Base-by-base conservation (phyloP, 2,113 vertebrate species). In the Cnemophilus loriae region DNA sequence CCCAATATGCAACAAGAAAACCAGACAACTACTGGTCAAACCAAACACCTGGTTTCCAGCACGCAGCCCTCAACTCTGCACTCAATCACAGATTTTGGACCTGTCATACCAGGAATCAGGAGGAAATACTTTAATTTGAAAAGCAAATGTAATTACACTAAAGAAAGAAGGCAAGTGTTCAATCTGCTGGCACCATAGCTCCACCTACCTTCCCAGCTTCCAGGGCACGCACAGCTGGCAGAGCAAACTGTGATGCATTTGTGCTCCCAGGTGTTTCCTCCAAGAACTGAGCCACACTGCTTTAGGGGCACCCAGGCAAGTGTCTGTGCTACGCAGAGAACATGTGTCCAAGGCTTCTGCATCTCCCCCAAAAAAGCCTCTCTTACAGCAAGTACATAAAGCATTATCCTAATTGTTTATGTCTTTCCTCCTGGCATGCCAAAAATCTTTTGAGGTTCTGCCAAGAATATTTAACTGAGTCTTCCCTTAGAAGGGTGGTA, bases 71-170 rank as follows among this genome's bases (percentile, higher is more conserved):
- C 75, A 83, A 7, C 61, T 65, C 78, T 77, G 75, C 76, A 63
- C 42, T 95, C 85, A 60, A 9, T 89, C 91, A 91, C 46, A 75
- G 68, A n/a, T 24, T 89, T 44, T 78, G 71, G 42, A 74, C 60
- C 68, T 77, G 68, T 74, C 55, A 15, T 4, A 30, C 53, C 10
- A 33, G 11, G 71, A 89, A 87, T 53, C 44, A 7, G 68, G 64
- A 93, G 69, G 65, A 96, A 96, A 94, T 37, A 65, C 60, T 96
- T 90, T 46, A 52, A 93, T 91, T 83, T 80, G 82, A 84, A 94
- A 70, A 89, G 68, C 83, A 94, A 90, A 87, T 53, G 57, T 65
- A 96, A 87, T 94, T 84, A 93, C 6, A 82, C 39, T 22, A 24
- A 69, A 91, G 76, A 81, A 95, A 80, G 78, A 59, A 89, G 65